Base-by-base conservation (phyloP, 2,113 vertebrate genomes). In the Xiphorhynchus elegans region DNA sequence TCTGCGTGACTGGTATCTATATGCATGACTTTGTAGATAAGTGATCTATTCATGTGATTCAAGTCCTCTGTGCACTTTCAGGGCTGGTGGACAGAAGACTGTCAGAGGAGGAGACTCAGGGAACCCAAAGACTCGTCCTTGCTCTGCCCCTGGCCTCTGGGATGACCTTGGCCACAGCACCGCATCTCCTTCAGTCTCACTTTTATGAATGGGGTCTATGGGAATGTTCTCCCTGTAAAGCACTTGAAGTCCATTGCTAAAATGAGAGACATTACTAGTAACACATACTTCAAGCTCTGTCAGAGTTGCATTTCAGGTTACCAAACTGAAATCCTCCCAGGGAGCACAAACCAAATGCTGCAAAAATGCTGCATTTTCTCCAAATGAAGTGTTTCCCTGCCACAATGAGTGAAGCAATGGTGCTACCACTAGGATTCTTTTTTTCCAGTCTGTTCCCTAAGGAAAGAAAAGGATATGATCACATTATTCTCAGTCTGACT, bases 1-100 rank as follows among this genome's bases (percentile, higher is more conserved):
- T 97, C 90, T 96, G 85, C 49, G 0, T 95, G 94, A 87, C 92
- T 94, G 81, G 31, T 90, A 84, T 87, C 91, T 95, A 47, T 66
- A 84, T n/a, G 69, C 79, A 76, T 80, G 84, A 49, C 91, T 94
- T 69, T 77, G 79, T 46, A 92, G 88, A 74, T 78, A 95, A 89
- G 79, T 75, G 52, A 88, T 79, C 77, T 68, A 4, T 50, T 84
- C 72, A 72, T 63, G 59, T 77, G 74, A 90, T 79, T 73, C 52
- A 19, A 75, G 88, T 50, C 44, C 72, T 83, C 70, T 18, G 46
- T 15, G 20, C 55, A 91, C 69, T 68, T 24, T 33, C 3, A 7
- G 53, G 87, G 73, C 84, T 72, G 75, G 15, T 82, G 84, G 87
- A 60, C 23, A 25, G 52, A 35, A 68, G 23, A 49, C 23, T 58